These are phyloP conservation scores for Drosophila acutilabella DNA, from an alignment of 2,888 invertebrate species.

Conservation along the genomic window DNA sequence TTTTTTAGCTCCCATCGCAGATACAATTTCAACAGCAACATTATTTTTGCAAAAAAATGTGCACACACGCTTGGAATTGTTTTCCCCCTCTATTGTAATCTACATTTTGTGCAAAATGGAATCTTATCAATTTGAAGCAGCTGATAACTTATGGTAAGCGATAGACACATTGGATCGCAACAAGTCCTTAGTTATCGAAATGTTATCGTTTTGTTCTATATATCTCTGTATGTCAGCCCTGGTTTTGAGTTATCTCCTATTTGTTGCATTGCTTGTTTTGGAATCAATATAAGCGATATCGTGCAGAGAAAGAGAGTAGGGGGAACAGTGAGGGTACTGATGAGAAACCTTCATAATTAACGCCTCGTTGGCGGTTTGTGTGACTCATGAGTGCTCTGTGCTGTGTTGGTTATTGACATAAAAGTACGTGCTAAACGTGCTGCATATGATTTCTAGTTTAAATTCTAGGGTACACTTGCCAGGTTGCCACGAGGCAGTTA, in stretches of 20 bases:
- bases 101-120: background rate
- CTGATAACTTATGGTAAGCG: too few relatives aligned
- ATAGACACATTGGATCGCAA: too few relatives aligned
- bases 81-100: background rate
- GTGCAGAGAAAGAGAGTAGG: background rate
- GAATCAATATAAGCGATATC: constrained; percentile 25
- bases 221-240: constrained; percentile 2
- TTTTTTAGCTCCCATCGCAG: background rate
- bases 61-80: background rate
- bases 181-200: background rate
- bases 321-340: background rate
- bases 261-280: constrained; percentile 25
- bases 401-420: constrained; percentile 7
- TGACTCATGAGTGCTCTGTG: constrained; percentile 41
- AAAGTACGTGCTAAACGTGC: constrained; percentile 35
- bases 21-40: constrained; percentile 2
- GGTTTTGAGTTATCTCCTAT: constrained; percentile 8
- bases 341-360: constrained; percentile 28
- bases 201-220: background rate
- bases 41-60: background rate
- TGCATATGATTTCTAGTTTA: constrained; percentile 27
- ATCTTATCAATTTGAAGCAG: too few relatives aligned
- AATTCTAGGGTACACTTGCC: constrained; percentile 41
- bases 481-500: constrained; percentile 12
- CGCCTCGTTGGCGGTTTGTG: constrained; percentile 19